Conservation (phyloP, 37 sponge, comb jelly and placozoan genomes). For the Geodia barretti region DNA sequence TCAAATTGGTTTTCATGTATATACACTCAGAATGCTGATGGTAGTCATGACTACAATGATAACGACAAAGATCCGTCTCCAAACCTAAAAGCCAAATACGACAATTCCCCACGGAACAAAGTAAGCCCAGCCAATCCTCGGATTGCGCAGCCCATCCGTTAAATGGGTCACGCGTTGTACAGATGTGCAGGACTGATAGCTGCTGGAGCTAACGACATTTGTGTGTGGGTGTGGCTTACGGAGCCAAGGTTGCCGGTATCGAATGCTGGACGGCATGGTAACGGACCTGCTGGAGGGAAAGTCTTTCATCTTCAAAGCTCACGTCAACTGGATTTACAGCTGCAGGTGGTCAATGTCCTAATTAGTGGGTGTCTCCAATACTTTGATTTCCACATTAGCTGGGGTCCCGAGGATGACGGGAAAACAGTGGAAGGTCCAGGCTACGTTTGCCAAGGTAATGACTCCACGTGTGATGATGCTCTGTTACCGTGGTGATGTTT, state of each 20-base stretch:
- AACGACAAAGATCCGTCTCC: constrained; percentile 73
- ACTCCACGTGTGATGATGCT: not conserved
- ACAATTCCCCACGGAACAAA: constrained; percentile 78
- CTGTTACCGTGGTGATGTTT: not conserved
- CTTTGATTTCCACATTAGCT: constrained; percentile 3
- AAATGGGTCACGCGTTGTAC: not conserved
- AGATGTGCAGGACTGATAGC: constrained; percentile 87
- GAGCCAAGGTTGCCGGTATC: constrained; percentile 60
- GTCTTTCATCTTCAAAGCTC: constrained; percentile 66
- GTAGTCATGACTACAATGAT: constrained; percentile 78
- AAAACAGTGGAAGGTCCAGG: constrained; percentile 82
- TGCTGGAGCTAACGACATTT: constrained; percentile 64
- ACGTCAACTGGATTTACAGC: constrained; percentile 72
- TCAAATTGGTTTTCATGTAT: no score
- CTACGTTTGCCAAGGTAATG: constrained; percentile 45
- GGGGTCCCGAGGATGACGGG: constrained; percentile 86
- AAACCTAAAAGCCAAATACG: constrained; percentile 4
- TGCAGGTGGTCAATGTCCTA: constrained; percentile 15
- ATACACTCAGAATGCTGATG: constrained; percentile 59
- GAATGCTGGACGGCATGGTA: constrained; percentile 72
- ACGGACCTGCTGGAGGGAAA: constrained; percentile 74
- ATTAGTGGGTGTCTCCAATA: not conserved
- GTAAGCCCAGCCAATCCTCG: constrained; percentile 32
- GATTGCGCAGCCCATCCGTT: not conserved
- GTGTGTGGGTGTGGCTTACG: constrained; percentile 86